Conservation (phyloP, 1,140 invertebrate genomes). For the Patella vulgata region DNA sequence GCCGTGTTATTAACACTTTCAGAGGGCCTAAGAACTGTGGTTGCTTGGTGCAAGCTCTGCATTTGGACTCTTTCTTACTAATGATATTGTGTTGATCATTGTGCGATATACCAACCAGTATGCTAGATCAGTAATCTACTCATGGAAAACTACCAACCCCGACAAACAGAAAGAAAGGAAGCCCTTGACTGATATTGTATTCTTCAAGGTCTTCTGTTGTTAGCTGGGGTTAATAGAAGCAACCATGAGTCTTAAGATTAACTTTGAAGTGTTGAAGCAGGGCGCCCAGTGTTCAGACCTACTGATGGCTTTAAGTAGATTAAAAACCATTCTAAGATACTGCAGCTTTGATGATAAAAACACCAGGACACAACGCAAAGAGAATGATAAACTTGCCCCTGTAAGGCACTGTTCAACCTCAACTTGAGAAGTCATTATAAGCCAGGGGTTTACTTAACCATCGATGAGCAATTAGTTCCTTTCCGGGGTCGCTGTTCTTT, state of each 20-base stretch:
- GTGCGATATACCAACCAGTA: not conserved
- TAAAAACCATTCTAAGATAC: slow-evolving; percentile 17
- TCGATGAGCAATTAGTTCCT: slow-evolving; percentile 54
- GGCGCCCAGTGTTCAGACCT: slow-evolving; percentile 16
- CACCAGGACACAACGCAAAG: slow-evolving; percentile 21
- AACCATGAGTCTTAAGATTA: not conserved
- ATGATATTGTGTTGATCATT: not conserved
- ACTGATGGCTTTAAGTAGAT: slow-evolving; percentile 26
- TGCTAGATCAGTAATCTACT: too few relatives aligned
- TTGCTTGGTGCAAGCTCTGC: not conserved
- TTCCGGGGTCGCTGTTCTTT: slow-evolving; percentile 47
- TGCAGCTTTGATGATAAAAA: slow-evolving; percentile 45
- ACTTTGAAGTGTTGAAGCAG: not conserved
- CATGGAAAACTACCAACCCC: not conserved
- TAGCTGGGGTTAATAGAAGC: not conserved
- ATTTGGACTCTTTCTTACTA: slow-evolving; percentile 7
- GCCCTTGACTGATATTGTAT: slow-evolving; percentile 1
- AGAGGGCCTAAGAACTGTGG: too few relatives aligned
- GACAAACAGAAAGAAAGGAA: not conserved
- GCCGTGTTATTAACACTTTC: too few relatives aligned
- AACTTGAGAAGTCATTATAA: slow-evolving; percentile 25
- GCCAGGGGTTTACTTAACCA: slow-evolving; percentile 35
- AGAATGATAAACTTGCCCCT: slow-evolving; percentile 38
- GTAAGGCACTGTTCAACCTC: slow-evolving; percentile 29
- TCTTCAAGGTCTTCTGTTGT: not conserved